These are phyloP conservation scores for Mormyrus hasselquistii DNA, from an alignment of 2,797 vertebrate genomes.

Conservation along the genomic window DNA sequence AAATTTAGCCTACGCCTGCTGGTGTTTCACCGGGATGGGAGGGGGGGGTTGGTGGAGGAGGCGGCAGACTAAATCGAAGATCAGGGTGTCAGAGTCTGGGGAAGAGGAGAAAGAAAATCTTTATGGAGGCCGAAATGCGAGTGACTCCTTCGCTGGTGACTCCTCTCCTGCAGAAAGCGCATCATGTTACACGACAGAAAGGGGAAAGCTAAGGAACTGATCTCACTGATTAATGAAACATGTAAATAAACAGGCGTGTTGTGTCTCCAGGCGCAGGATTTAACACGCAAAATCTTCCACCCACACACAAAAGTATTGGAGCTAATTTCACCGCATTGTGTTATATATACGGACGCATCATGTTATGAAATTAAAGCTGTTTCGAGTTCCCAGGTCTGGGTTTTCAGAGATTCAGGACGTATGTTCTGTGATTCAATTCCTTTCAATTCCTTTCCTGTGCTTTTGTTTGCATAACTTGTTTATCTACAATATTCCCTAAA, in stretches of 20 bases:
- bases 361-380: background rate
- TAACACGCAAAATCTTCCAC: background rate
- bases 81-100: slow-evolving; percentile 25
- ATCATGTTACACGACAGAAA: background rate
- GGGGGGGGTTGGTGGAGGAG: slow-evolving; percentile 20
- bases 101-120: slow-evolving; percentile 18
- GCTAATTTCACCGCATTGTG: background rate
- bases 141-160: background rate
- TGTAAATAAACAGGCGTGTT: slow-evolving; percentile 23
- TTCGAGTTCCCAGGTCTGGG: background rate
- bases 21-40: background rate
- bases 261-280: slow-evolving; percentile 34
- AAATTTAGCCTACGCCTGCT: slow-evolving; percentile 28
- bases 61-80: slow-evolving; percentile 14
- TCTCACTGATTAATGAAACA: background rate
- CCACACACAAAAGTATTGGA: background rate
- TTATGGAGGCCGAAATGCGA: slow-evolving; percentile 35
- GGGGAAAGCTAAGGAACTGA: background rate
- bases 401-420: background rate
- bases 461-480: background rate
- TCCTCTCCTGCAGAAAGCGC: background rate
- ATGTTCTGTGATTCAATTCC: background rate
- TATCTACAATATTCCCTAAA: background rate
- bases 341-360: background rate
- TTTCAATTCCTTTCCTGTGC: background rate